A percentile compares a stretch with the other conserved stretches of the same genome.
Conservation (phyloP, 92 coral and sea anemone species). For the Diadumene lineata region DNA sequence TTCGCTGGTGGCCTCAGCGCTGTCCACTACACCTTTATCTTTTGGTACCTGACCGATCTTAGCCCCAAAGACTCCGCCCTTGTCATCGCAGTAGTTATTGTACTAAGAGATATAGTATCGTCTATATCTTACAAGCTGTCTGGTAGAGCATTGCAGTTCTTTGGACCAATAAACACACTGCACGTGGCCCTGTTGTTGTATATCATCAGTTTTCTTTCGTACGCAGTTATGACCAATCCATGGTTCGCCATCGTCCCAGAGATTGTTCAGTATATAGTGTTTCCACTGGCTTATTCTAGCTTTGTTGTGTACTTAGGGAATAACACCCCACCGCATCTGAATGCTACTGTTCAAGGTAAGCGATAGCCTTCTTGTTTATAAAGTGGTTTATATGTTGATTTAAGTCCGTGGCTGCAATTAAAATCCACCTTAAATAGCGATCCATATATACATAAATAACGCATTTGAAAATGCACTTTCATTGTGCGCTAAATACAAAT, state of each 20-base stretch:
- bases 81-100: slow-evolving; percentile 45
- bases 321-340: slow-evolving; percentile 36
- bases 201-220: slow-evolving; percentile 44
- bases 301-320: slow-evolving; percentile 36
- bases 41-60: slow-evolving; percentile 48
- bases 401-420: too few relatives aligned
- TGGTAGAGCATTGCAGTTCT: slow-evolving; percentile 25
- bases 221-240: slow-evolving; percentile 44
- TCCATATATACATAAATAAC: too few relatives aligned
- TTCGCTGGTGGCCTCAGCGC: slow-evolving; percentile 48
- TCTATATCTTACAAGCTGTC: slow-evolving; percentile 47
- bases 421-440: too few relatives aligned
- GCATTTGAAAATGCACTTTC: too few relatives aligned
- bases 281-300: slow-evolving; percentile 46
- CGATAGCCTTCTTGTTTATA: too few relatives aligned
- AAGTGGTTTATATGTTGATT: too few relatives aligned
- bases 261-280: slow-evolving; percentile 40
- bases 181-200: slow-evolving; percentile 36
- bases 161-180: slow-evolving; percentile 29
- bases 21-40: slow-evolving; percentile 35
- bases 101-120: slow-evolving; percentile 37
- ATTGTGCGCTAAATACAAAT: too few relatives aligned
- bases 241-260: slow-evolving; percentile 47
- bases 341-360: slow-evolving; percentile 45
- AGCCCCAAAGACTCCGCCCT: slow-evolving; percentile 42